Evolutionary conservation across 2,888 invertebrate genomes (phyloP), one percentile per base, ranked within the genome.

Genomic region (Cephonodes hylas): DNA sequence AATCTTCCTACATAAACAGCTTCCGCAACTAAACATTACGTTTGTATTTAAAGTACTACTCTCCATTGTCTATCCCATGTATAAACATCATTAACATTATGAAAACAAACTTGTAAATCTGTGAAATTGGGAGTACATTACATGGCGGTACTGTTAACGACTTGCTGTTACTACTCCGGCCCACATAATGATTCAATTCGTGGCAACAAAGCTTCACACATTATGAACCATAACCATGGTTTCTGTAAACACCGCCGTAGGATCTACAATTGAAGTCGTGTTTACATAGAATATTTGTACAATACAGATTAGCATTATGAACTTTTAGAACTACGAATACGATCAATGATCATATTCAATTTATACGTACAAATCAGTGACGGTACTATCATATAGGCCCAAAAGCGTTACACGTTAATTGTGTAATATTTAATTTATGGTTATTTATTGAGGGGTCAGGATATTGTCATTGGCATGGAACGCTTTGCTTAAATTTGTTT

Each of bases 21-120:
- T 8, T n/a, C 38, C n/a, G 0, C 38, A 38, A n/a, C n/a, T n/a
- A n/a, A 38, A 13, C 38, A 38, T 38, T 13, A 38, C n/a, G n/a
- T n/a, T n/a, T 38, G 38, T n/a, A n/a, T 38, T 22, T 20, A 8
- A 45, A 45, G 22, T 22, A 22, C 22, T 48, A 15, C 25, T 48
- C 8, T 5, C 15, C 1, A 15, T 65, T 65, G 67, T 66, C 66
- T 69, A 68, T 62, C 68, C 65, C 66, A 65, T 65, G 0, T 27
- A 64, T 62, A 65, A 69, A 67, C 68, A 68, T 63, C 64, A 61
- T 70, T 66, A 63, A 68, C 64, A 63, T 68, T 66, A 68, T 66
- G 69, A 69, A 73, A 72, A 77, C 73, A 75, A 73, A 75, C 74
- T 71, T 65, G 58, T 76, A 72, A 75, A 72, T 69, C 64, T 62